phyloP scores from a whole-genome alignment of 2,888 invertebrate genomes.

The Andrena dorsata region DNA sequence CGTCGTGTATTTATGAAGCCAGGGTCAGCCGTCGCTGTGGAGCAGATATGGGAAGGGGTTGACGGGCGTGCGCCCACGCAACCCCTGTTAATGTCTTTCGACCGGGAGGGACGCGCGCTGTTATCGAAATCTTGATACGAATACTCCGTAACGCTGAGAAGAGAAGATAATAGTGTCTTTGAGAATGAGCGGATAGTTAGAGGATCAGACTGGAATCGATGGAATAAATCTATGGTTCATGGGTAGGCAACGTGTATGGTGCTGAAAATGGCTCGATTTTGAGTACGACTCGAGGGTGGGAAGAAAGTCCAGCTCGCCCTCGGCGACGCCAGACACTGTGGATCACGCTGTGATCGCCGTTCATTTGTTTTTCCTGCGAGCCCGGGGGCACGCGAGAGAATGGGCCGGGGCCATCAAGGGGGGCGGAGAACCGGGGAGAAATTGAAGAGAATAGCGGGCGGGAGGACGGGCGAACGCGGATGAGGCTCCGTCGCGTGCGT shows the following conservation, averaged over 20 bases:
- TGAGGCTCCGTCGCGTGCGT: constrained; percentile 45
- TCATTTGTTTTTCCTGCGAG: constrained; percentile 54
- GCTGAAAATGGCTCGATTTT: too few species aligned
- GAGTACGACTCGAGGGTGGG: not conserved
- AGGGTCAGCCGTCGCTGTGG: constrained; percentile 9
- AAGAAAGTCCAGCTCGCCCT: constrained; percentile 1
- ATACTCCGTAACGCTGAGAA: not conserved
- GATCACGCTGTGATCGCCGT: constrained; percentile 34
- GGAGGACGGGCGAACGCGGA: constrained; percentile 18
- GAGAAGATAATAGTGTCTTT: too few species aligned
- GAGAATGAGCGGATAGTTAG: too few species aligned
- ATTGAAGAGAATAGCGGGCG: constrained; percentile 25
- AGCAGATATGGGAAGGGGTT: not conserved
- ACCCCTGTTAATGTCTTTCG: constrained; percentile 39
- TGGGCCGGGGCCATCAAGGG: not conserved
- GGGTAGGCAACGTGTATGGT: too few species aligned
- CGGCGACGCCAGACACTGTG: constrained; percentile 10
- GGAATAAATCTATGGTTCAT: too few species aligned
- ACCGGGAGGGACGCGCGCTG: not conserved
- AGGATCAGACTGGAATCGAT: too few species aligned
- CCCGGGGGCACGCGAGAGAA: constrained; percentile 7
- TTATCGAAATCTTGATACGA: constrained; percentile 7
- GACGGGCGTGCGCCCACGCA: constrained; percentile 9
- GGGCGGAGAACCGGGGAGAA: not conserved
- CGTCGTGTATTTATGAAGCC: constrained; percentile 56